Evolutionary conservation across 2,113 vertebrate species (phyloP), one percentile per base, ranked within the genome.

Genomic region (Microtus montanus): DNA sequence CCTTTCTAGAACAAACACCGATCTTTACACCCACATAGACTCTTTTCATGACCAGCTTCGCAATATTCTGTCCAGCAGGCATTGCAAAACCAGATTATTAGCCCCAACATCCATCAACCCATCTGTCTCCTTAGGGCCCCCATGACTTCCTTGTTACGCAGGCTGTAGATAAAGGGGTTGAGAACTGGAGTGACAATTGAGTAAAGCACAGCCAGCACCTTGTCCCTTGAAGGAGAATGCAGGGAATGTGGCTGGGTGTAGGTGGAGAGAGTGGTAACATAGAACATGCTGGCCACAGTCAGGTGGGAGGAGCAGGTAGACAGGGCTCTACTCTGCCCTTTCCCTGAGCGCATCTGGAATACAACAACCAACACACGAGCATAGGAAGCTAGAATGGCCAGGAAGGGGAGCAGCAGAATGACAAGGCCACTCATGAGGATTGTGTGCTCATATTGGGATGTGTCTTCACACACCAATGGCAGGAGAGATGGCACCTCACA

Each of bases 221-320:
- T 96, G 28, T 78, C 63, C 63, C 68, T 41, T 38, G 15, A 63
- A 0, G 24, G 61, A 26, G 63, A 71, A 63, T 78, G 84, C 63
- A 83, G 30, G 20, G 89, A 71, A 1, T 92, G 92, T 33, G 70
- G 70, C 52, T 74, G 33, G 3, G 54, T 85, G 7, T 92, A 85
- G 9, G 79, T 90, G 22, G 58, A 94, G 7, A 96, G 93, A 30
- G 1, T 0, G 0, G 93, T 44, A 44, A 44, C 10, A n/a, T 90
- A 94, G 68, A 87, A 96, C 0, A 94, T 33, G 12, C 87, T 95
- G 22, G 74, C 47, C 82, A 77, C 82, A 1, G 24, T 75, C 66
- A 95, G 58, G 30, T 95, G 87, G 52, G 90, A 82, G 33, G 86
- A 94, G 14, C 92, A 96, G 10, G 86, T 96, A 11, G 86, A 96